Conservation (phyloP, 2,113 vertebrate species). For the Heterotilapia buettikoferi region DNA sequence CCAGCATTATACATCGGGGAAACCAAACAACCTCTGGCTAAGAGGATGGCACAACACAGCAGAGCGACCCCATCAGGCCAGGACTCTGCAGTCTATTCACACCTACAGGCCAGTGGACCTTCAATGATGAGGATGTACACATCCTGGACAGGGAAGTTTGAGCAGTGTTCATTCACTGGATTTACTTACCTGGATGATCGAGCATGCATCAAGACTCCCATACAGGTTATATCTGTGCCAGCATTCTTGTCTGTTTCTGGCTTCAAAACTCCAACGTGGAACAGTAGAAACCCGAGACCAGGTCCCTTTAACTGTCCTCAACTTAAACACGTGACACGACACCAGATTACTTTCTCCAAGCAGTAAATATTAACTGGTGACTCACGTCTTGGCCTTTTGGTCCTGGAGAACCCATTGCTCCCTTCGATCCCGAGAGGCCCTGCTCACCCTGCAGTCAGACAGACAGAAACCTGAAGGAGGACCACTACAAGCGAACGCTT, state of each 20-base stretch:
- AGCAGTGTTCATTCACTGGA: not conserved
- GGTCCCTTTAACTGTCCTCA: not conserved
- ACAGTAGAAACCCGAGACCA: not conserved
- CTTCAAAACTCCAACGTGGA: not conserved
- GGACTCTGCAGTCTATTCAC: too few species aligned
- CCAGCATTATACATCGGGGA: not conserved
- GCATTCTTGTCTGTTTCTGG: not conserved
- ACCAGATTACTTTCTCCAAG: not conserved
- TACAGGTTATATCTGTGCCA: not conserved
- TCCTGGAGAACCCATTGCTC: conserved; percentile 38
- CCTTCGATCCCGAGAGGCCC: conserved; percentile 34
- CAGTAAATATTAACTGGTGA: not conserved
- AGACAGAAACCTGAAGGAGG: not conserved
- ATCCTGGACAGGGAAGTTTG: not conserved
- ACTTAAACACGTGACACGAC: not conserved
- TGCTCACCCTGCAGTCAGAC: conserved; percentile 44
- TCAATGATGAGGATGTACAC: not conserved
- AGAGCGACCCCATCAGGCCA: not conserved
- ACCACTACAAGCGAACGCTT: not conserved
- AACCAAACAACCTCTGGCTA: not conserved
- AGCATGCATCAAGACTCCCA: not conserved
- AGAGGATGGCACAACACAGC: not conserved
- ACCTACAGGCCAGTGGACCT: not conserved
- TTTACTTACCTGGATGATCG: not conserved
- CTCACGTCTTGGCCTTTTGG: conserved; percentile 45